Conservation (phyloP, 2,113 vertebrate species). For the Colistium nudipinnis region DNA sequence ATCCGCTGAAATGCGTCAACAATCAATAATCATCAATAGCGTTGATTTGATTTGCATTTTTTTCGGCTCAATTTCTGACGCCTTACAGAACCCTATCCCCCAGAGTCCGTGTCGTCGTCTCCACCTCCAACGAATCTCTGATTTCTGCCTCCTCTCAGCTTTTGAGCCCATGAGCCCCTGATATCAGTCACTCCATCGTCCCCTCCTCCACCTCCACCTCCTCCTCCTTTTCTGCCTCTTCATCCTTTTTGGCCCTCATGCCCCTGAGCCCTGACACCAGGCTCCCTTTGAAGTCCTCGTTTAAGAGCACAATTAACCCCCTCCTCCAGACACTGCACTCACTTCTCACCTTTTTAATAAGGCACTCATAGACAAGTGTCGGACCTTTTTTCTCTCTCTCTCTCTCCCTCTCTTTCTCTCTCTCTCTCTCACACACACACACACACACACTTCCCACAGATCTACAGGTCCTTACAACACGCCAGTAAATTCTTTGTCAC, state of each 20-base stretch:
- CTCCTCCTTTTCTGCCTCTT: conserved; percentile 48
- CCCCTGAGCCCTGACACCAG: conserved; percentile 78
- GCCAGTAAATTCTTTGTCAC: conserved; percentile 82
- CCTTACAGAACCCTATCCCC: too few species aligned
- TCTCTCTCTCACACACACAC: conserved; percentile 28
- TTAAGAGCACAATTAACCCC: conserved; percentile 82
- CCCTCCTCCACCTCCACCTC: conserved; percentile 30
- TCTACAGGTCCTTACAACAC: conserved; percentile 57
- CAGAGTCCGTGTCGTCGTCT: too few species aligned
- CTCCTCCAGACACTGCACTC: conserved; percentile 82
- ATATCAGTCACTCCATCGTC: conserved; percentile 45
- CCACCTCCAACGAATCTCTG: too few species aligned
- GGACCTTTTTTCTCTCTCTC: conserved; percentile 46
- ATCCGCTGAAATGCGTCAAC: background rate
- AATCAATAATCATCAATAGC: too few species aligned
- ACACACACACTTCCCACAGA: conserved; percentile 30
- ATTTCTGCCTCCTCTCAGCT: background rate
- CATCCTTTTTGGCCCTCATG: conserved; percentile 58
- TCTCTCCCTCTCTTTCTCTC: conserved; percentile 26
- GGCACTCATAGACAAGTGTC: conserved; percentile 77
- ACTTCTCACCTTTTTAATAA: conserved; percentile 88
- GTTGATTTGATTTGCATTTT: too few species aligned
- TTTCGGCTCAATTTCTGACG: too few species aligned
- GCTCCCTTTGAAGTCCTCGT: conserved; percentile 82
- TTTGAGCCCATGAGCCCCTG: conserved; percentile 6